Evolutionary conservation across 2,113 vertebrate genomes (phyloP), one percentile per base, ranked within the genome.

Genomic region (Phyllostomus hastatus): DNA sequence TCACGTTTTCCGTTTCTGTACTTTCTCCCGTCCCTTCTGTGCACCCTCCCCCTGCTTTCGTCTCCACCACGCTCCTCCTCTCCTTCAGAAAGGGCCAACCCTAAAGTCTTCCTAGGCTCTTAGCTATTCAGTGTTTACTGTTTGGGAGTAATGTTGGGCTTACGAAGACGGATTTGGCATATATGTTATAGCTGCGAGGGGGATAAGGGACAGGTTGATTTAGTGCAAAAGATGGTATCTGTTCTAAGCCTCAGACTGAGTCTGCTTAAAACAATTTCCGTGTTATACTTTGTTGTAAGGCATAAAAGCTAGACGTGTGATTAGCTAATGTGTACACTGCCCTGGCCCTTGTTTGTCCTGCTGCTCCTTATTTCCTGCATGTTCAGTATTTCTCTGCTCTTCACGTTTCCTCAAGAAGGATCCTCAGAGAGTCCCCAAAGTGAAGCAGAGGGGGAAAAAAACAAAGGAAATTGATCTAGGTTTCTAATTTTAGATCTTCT

Each of bases 31-130:
- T 24, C 5, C 66, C 22, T 66, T 64, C 10, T 5, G 3, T 8
- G n/a, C 0, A 5, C 38, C 57, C 19, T 70, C 2, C 1, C 11
- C 4, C 20, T 35, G 0, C 24, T 11, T 1, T n/a, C 4, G 10
- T 57, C n/a, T 20, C 43, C 7, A 14, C 4, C 17, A 4, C 3
- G 10, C 72, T 26, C 67, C 20, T 72, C 35, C 16, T 81, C 11
- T 35, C 12, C 20, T 28, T 28, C 20, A 4, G 5, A 64, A 85
- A 76, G 3, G 80, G 12, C 19, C 15, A 59, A 24, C 0, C 1
- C 15, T 73, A 20, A 9, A 0, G 24, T 73, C 26, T 69, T 22
- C 52, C 5, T 6, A 79, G 79, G n/a, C 38, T 82, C 33, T 20
- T 66, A 46, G 69, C 0, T 10, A 0, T 72, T 84, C 16, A 33